Conservation (phyloP, 2,888 invertebrate species). For the Drosophila leonis region DNA sequence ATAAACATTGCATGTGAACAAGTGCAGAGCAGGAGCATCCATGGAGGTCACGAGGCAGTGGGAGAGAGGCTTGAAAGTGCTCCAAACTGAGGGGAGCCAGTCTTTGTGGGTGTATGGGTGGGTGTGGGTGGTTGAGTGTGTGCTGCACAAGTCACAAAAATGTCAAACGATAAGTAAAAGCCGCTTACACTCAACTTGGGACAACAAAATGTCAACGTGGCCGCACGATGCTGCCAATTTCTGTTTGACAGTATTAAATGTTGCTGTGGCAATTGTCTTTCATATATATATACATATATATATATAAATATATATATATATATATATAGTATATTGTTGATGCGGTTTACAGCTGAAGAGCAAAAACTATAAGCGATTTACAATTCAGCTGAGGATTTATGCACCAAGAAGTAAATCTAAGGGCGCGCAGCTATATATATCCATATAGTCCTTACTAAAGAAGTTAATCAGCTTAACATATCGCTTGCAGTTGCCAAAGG, state of each 20-base stretch:
- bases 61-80: conserved; percentile 2
- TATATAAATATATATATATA: conserved; percentile 16
- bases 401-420: conserved; percentile 3
- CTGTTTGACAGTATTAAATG: conserved; percentile 66
- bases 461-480: conserved; percentile 14
- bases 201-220: conserved; percentile 47
- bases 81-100: neutral
- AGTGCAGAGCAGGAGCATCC: neutral
- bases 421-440: neutral
- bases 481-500: conserved; percentile 3
- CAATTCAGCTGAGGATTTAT: conserved; percentile 43
- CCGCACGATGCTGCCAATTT: conserved; percentile 54
- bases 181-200: conserved; percentile 66
- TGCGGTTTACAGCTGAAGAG: conserved; percentile 47
- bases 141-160: conserved; percentile 63
- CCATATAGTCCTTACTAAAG: neutral
- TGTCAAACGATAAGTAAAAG: conserved; percentile 71
- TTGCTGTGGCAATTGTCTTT: conserved; percentile 57
- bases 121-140: conserved; percentile 9
- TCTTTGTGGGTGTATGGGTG: conserved; percentile 1
- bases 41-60: neutral
- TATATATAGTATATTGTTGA: conserved; percentile 30
- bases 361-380: conserved; percentile 56
- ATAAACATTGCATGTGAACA: neutral
- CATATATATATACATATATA: conserved; percentile 16